Conservation (phyloP, 2,113 vertebrate genomes). For the Rhinichthys klamathensis region DNA sequence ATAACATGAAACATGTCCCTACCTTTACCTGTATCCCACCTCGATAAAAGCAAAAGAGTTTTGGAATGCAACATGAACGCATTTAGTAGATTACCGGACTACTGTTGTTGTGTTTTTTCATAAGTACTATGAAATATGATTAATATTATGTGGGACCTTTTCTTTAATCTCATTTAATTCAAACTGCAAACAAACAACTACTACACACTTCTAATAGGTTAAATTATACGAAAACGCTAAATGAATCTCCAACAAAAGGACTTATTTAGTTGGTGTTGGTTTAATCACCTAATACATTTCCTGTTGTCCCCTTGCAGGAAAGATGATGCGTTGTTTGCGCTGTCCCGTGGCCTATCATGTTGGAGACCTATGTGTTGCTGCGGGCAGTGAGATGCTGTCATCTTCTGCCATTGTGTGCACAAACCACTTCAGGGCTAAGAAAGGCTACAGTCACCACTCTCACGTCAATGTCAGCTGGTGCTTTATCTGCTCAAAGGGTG, state of each 20-base stretch:
- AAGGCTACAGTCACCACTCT: conserved; percentile 90
- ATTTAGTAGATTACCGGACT: background rate
- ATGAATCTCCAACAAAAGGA: background rate
- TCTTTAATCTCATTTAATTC: background rate
- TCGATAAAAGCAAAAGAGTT: too few relatives aligned
- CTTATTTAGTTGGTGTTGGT: background rate
- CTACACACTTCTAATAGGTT: background rate
- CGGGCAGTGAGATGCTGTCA: conserved; percentile 87
- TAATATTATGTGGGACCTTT: background rate
- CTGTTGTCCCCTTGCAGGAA: conserved; percentile 72
- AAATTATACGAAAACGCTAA: background rate
- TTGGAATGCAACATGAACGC: too few relatives aligned
- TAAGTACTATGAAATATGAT: background rate
- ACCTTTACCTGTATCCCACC: too few relatives aligned
- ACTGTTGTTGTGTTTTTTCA: background rate
- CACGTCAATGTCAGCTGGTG: conserved; percentile 99
- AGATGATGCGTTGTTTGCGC: conserved; percentile 93
- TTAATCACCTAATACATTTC: background rate
- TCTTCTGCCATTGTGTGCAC: conserved; percentile 90
- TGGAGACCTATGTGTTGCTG: conserved; percentile 90
- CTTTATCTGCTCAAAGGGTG: conserved; percentile 98
- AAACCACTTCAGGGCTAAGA: conserved; percentile 89
- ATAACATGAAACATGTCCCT: too few relatives aligned
- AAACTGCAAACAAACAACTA: background rate
- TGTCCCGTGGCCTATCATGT: conserved; percentile 93